A percentile compares a stretch with the other conserved stretches of the same genome.
Conservation (phyloP, 2,797 vertebrate species). For the Erpetoichthys calabaricus region DNA sequence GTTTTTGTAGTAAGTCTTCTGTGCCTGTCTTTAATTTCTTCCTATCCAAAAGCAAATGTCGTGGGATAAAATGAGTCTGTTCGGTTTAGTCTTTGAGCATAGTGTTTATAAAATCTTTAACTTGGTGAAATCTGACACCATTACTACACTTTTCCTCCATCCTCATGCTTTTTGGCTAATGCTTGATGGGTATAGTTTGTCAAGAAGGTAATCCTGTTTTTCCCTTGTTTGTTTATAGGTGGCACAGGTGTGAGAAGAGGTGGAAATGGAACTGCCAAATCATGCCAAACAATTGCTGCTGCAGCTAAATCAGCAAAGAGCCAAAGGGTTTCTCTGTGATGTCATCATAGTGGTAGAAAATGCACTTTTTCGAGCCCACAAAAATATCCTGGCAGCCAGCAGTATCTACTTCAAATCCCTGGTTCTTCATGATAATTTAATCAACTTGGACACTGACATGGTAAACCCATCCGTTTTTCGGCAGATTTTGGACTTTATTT, state of each 20-base stretch:
- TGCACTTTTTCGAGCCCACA: slow-evolving; percentile 92
- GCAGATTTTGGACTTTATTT: slow-evolving; percentile 95
- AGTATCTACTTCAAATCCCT: slow-evolving; percentile 98
- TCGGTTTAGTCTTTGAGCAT: too few relatives aligned
- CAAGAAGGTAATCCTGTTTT: not conserved
- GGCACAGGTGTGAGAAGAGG: slow-evolving; percentile 71
- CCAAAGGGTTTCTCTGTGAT: slow-evolving; percentile 95
- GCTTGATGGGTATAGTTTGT: too few relatives aligned
- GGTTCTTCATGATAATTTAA: slow-evolving; percentile 95
- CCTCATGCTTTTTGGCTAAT: too few relatives aligned
- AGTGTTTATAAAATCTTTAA: too few relatives aligned
- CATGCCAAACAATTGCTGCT: slow-evolving; percentile 97
- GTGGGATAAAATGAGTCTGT: too few relatives aligned
- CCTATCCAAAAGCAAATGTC: too few relatives aligned
- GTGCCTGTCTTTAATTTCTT: slow-evolving; percentile 14
- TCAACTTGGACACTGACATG: slow-evolving; percentile 96
- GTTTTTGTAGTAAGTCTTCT: too few relatives aligned
- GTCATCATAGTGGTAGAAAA: slow-evolving; percentile 98
- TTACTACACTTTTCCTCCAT: too few relatives aligned
- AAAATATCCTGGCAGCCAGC: slow-evolving; percentile 91
- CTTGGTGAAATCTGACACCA: too few relatives aligned
- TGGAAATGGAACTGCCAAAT: slow-evolving; percentile 98
- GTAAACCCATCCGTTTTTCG: slow-evolving; percentile 89
- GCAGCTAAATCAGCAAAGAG: slow-evolving; percentile 97
- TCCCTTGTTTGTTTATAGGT: slow-evolving; percentile 51